Evolutionary conservation across 2,113 vertebrate genomes (phyloP), one percentile per base, ranked within the genome.

Genomic region (Megaleporinus macrocephalus): DNA sequence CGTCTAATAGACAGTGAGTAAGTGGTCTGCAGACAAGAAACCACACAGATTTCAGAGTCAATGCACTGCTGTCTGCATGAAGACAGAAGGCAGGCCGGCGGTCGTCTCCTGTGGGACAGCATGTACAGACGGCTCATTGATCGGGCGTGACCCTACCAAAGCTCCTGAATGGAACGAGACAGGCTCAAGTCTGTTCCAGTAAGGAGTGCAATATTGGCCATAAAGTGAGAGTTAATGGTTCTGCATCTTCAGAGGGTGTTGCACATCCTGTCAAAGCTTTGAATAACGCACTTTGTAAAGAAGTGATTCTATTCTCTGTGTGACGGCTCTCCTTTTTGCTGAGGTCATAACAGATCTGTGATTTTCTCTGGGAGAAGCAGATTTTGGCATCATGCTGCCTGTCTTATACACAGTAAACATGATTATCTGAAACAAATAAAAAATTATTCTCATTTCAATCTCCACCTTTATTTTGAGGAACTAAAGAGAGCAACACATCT

Each of bases 101-200:
- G 2, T 11, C n/a, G n/a, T 61, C 33, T 68, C 78, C 51, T 73
- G 14, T 33, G 69, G 68, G 41, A 49, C 4, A 29, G 47, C 51
- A 12, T 44, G 26, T 36, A 75, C 61, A 71, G 47, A 70, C n/a
- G 26, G 26, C 76, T 68, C 69, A 82, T 80, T 74, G 82, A 73
- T 77, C 41, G 61, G 24, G 20, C 55, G 65, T 49, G 18, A 41
- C 70, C 18, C 57, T 68, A 36, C 14, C 73, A 65, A 66, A 61
- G 57, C 62, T 78, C 55, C 59, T 73, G 63, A 61, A 68, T 26
- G 33, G 33, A 68, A 72, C 44, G 44, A 62, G 55, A 81, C 57
- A 78, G 20, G n/a, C 44, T 71, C 47, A 16, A 75, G 68, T 63
- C 33, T 69, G 26, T 51, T 22, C 47, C 16, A 61, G 59, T 20